Conservation (phyloP, 2,797 vertebrate species). For the Limnodromus scolopaceus region DNA sequence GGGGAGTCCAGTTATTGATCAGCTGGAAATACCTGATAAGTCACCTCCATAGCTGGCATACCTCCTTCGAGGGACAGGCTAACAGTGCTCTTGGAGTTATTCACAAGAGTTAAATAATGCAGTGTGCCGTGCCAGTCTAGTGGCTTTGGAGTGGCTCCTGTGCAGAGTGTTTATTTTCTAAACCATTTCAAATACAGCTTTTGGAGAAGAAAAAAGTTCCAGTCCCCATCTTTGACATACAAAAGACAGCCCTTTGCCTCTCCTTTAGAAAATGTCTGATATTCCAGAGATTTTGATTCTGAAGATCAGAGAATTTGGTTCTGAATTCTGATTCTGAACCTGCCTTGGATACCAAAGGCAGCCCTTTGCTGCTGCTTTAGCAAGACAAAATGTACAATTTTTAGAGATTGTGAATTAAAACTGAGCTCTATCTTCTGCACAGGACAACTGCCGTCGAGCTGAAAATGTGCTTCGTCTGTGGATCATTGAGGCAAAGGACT, state of each 20-base stretch:
- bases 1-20: not conserved
- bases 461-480: constrained; percentile 94
- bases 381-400: not conserved
- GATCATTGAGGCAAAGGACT: constrained; percentile 97
- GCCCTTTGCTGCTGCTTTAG: not conserved
- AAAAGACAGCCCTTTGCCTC: not conserved
- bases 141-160: not conserved
- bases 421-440: constrained; percentile 11
- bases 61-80: not conserved
- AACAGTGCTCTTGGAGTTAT: not conserved
- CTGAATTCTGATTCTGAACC: not conserved
- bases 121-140: not conserved
- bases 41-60: not conserved
- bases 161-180: not conserved
- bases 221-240: not conserved
- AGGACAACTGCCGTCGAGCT: constrained; percentile 93
- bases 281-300: not conserved
- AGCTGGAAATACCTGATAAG: not conserved
- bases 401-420: not conserved
- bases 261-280: not conserved
- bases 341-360: not conserved
- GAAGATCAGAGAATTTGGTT: not conserved
- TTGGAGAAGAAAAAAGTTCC: not conserved
- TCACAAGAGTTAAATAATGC: not conserved
- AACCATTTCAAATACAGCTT: not conserved